phyloP scores from a whole-genome alignment of 2,888 invertebrate species.

The Notocelia uddmanniana region DNA sequence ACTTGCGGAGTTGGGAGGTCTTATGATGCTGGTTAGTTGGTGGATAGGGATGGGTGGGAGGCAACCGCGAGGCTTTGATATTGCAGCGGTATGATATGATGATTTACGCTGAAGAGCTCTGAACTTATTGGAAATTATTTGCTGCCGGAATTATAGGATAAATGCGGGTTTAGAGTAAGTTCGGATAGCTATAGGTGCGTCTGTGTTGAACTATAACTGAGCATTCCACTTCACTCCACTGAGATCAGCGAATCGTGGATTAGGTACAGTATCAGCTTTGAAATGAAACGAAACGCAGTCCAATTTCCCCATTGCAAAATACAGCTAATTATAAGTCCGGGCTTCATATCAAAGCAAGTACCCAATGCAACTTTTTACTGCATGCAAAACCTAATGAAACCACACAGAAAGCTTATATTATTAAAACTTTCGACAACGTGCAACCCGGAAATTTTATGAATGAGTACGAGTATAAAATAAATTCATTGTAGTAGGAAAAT shows the following conservation, averaged over 20 bases:
- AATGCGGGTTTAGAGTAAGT: not conserved
- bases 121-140: conserved; percentile 45
- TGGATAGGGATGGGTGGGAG: conserved; percentile 46
- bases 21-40: conserved; percentile 50
- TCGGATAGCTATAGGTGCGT: not conserved
- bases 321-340: not conserved
- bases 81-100: conserved; percentile 63
- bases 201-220: too few relatives aligned
- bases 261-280: not conserved
- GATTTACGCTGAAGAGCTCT: conserved; percentile 50
- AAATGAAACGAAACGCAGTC: not conserved
- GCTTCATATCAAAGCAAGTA: too few relatives aligned
- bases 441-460: not conserved
- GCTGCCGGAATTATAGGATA: conserved; percentile 26
- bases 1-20: conserved; percentile 48
- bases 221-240: not conserved
- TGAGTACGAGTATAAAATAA: too few relatives aligned
- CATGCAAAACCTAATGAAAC: not conserved
- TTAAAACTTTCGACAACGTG: not conserved
- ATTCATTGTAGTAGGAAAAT: too few relatives aligned
- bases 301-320: not conserved
- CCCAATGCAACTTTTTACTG: not conserved
- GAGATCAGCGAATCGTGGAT: not conserved
- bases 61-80: conserved; percentile 72
- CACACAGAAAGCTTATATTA: not conserved